These are phyloP conservation scores for Brienomyrus longianalis DNA, from an alignment of 2,113 vertebrate genomes.

Conservation along the genomic window DNA sequence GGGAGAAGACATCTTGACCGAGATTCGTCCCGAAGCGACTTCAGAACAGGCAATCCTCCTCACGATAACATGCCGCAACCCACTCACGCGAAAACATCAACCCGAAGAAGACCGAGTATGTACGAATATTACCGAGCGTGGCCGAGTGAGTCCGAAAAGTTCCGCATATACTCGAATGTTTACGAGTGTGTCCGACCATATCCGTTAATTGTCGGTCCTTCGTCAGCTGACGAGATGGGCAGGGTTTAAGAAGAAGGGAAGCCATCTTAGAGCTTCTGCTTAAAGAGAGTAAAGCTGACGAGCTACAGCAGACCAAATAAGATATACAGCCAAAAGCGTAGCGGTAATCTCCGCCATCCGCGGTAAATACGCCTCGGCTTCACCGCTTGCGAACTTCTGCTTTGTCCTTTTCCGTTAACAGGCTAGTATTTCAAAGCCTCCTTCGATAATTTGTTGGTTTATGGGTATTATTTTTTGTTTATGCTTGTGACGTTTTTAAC, in stretches of 20 bases:
- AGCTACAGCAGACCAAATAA: constrained; percentile 39
- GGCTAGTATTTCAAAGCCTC: neutral
- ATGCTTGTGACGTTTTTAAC: constrained; percentile 12
- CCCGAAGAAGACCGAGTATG: neutral
- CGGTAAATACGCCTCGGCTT: constrained; percentile 44
- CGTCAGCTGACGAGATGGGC: constrained; percentile 61
- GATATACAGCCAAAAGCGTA: constrained; percentile 38
- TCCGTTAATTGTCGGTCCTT: constrained; percentile 25
- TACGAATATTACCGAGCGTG: neutral
- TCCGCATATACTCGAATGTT: neutral
- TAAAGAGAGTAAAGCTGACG: constrained; percentile 49
- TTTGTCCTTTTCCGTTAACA: neutral
- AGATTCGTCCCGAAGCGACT: neutral
- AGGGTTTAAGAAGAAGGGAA: constrained; percentile 71
- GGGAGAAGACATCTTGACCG: neutral
- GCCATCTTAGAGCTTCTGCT: constrained; percentile 75
- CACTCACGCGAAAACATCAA: neutral
- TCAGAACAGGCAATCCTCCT: neutral
- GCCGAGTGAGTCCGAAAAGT: neutral
- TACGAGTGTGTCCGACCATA: neutral
- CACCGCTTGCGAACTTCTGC: constrained; percentile 3
- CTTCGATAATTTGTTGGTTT: neutral
- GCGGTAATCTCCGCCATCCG: constrained; percentile 30
- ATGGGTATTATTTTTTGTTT: constrained; percentile 1
- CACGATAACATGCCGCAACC: neutral